Evolutionary conservation across 2,888 invertebrate species (phyloP).

Genomic region (Elgonia sp.): DNA sequence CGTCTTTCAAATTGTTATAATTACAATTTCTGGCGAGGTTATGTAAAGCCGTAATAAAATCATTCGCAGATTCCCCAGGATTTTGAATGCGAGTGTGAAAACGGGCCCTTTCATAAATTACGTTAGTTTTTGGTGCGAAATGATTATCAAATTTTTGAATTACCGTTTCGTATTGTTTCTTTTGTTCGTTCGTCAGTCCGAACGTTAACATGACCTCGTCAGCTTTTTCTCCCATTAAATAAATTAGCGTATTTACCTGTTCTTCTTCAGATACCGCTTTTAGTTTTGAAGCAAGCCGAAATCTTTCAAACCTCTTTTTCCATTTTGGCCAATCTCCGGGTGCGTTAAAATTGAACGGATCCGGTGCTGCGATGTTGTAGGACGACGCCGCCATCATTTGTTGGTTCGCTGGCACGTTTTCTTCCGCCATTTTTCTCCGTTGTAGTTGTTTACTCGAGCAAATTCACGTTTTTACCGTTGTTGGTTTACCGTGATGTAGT

Average conservation of each 20-base stretch:
- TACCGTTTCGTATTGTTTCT: background rate
- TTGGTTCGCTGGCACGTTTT: no score
- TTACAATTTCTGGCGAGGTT: constrained; percentile 18
- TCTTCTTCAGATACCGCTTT: background rate
- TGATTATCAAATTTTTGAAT: constrained; percentile 10
- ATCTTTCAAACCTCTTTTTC: constrained; percentile 5
- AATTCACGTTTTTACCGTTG: no score
- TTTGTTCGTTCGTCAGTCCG: background rate
- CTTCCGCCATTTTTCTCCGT: no score
- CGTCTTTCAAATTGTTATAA: background rate
- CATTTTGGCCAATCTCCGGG: no score
- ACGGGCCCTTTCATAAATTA: constrained; percentile 24
- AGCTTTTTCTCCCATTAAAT: constrained; percentile 17
- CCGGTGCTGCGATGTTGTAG: no score
- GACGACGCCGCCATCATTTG: no score
- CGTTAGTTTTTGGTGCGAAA: constrained; percentile 28
- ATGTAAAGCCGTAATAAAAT: background rate
- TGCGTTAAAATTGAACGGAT: no score
- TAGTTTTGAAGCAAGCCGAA: constrained; percentile 16
- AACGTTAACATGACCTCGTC: constrained; percentile 26
- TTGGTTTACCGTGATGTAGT: no score
- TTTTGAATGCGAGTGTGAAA: background rate
- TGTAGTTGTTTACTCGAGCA: no score
- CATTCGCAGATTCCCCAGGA: background rate
- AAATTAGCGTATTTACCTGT: constrained; percentile 16